A percentile compares a stretch with the other conserved stretches of the same genome.
phyloP scores from a whole-genome alignment of 2,888 invertebrate species.

The Eulithis testata region DNA sequence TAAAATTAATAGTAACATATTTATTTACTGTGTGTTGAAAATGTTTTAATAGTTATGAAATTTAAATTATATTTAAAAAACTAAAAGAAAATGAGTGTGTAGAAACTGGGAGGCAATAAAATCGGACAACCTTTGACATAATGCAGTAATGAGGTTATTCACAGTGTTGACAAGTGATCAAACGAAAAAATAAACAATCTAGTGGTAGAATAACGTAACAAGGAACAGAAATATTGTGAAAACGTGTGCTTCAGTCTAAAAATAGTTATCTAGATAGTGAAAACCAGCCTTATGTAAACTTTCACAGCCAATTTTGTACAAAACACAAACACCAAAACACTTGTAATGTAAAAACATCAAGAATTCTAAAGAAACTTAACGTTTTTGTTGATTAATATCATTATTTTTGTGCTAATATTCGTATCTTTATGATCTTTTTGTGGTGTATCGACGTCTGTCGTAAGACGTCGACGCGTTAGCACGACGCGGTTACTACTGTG shows the following conservation, averaged over 20 bases:
- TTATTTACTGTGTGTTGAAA: too few relatives aligned
- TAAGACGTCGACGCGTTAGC: slow-evolving; percentile 70
- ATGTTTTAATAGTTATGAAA: too few relatives aligned
- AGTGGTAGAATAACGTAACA: slow-evolving; percentile 27
- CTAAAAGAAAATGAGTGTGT: too few relatives aligned
- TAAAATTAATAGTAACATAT: too few relatives aligned
- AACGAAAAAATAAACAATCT: background rate
- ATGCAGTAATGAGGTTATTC: slow-evolving; percentile 64
- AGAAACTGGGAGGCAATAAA: too few relatives aligned
- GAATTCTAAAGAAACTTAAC: slow-evolving; percentile 50
- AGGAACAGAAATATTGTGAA: slow-evolving; percentile 48
- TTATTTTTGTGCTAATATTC: slow-evolving; percentile 58
- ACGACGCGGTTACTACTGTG: slow-evolving; percentile 72
- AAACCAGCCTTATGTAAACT: slow-evolving; percentile 64
- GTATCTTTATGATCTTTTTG: slow-evolving; percentile 55
- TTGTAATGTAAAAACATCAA: slow-evolving; percentile 38
- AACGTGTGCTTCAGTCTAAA: slow-evolving; percentile 58
- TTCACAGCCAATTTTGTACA: slow-evolving; percentile 48
- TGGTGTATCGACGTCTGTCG: slow-evolving; percentile 53
- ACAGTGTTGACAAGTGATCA: slow-evolving; percentile 3
- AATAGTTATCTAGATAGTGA: slow-evolving; percentile 57
- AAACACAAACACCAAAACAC: slow-evolving; percentile 48
- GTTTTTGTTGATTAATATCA: slow-evolving; percentile 59
- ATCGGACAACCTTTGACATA: slow-evolving; percentile 59
- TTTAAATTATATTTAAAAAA: too few relatives aligned